A percentile compares a stretch with the other conserved stretches of the same genome.
Conservation (phyloP, 1,140 invertebrate genomes). For the Drosophila repletoides region DNA sequence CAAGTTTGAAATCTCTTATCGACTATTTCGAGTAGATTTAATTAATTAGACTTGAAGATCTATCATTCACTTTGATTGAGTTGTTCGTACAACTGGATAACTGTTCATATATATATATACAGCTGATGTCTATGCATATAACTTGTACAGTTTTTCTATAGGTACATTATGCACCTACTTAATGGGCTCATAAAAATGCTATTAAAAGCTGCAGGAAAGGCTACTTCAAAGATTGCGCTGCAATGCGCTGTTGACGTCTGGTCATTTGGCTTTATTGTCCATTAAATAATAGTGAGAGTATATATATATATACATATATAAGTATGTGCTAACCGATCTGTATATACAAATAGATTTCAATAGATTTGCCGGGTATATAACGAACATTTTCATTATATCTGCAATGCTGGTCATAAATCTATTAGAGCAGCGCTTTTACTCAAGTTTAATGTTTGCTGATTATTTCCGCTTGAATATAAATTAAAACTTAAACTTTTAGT, state of each 20-base stretch:
- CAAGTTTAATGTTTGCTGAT: no score
- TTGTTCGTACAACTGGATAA: background rate
- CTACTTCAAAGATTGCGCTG: slow-evolving; percentile 56
- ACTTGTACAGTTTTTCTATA: slow-evolving; percentile 5
- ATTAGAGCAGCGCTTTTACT: no score
- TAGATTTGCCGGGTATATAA: no score
- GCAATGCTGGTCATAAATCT: no score
- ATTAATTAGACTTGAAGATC: slow-evolving; percentile 41
- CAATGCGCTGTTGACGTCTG: slow-evolving; percentile 19
- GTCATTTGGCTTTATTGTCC: slow-evolving; percentile 28
- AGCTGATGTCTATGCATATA: no score
- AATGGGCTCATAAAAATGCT: slow-evolving; percentile 47
- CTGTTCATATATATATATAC: slow-evolving; percentile 1
- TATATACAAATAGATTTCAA: background rate
- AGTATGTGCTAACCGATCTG: background rate
- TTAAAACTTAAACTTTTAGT: no score
- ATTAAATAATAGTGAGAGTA: slow-evolving; percentile 34
- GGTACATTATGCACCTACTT: slow-evolving; percentile 31
- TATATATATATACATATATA: background rate
- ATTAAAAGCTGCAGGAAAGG: slow-evolving; percentile 43
- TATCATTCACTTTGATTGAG: slow-evolving; percentile 16
- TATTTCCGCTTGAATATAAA: no score
- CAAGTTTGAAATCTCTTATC: background rate
- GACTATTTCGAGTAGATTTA: slow-evolving; percentile 22
- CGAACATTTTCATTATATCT: no score